Evolutionary conservation across 2,888 invertebrate genomes (phyloP), one percentile per base, ranked within the genome.

Genomic region (Aphidius colemani): DNA sequence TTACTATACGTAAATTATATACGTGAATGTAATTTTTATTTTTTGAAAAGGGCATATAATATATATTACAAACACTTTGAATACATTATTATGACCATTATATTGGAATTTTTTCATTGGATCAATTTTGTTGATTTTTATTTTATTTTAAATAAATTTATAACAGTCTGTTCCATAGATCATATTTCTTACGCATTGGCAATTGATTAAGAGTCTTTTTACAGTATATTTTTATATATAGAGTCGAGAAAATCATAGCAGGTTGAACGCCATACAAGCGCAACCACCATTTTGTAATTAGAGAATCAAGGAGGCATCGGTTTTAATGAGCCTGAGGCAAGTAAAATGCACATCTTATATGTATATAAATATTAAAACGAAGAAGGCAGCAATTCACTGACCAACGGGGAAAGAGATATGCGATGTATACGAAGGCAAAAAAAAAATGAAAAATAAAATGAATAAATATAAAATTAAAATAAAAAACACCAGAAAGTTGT

Each of bases 271-370:
- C 78, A 77, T 78, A 73, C 72, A 75, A 70, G 69, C 77, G 75
- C 75, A 67, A 55, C 74, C 77, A 76, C 81, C 81, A 80, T 81
- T 78, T 80, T 80, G 79, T 76, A 79, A 81, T 81, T 81, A 80
- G 75, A 70, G 75, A 75, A 78, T 80, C 77, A 77, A 79, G 77
- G 67, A 77, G 74, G 74, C 74, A 77, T 76, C 72, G 78, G 43
- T 68, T 77, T 78, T 78, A 78, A 80, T 78, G 78, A 80, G 79
- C 78, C 75, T 72, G 71, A 66, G 76, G 78, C 57, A 48, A 58
- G 46, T 50, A 56, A 60, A 43, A 64, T 57, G 64, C 62, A 62
- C 55, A 63, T 18, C 13, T 18, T 18, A 18, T 18, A 18, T 18
- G 2, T 18, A 18, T 30, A 30, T 30, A 30, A 30, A 30, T 40